A percentile compares a stretch with the other conserved stretches of the same genome.
These are phyloP conservation scores for Emydoidea blandingii DNA, from an alignment of 2,797 vertebrate genomes.

Conservation along the genomic window DNA sequence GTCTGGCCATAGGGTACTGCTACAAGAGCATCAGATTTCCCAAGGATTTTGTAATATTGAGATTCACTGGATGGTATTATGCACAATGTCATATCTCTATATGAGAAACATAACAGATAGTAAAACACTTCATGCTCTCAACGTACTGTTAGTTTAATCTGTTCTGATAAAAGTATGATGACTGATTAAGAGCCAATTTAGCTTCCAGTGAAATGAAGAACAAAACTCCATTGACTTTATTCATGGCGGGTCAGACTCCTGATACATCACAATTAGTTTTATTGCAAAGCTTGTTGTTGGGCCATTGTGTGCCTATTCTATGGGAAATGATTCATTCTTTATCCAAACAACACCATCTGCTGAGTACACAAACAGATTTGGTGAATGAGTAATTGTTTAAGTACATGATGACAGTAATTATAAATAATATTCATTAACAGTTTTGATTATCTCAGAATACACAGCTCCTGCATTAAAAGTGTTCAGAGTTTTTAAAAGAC, in stretches of 20 bases:
- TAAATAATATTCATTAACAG: slow-evolving; percentile 11
- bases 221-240: not conserved
- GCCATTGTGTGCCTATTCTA: not conserved
- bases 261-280: not conserved
- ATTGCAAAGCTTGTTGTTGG: not conserved
- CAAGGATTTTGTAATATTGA: slow-evolving; percentile 47
- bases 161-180: slow-evolving; percentile 18
- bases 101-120: slow-evolving; percentile 1
- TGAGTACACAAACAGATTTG: slow-evolving; percentile 12
- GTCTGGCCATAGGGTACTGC: not conserved
- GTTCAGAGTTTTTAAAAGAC: slow-evolving; percentile 4
- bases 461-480: not conserved
- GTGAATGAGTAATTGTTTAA: slow-evolving; percentile 33
- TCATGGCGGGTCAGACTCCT: not conserved
- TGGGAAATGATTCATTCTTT: slow-evolving; percentile 11
- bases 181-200: not conserved
- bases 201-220: not conserved
- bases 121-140: not conserved
- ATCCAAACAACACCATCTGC: not conserved
- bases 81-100: slow-evolving; percentile 15
- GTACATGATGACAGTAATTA: not conserved
- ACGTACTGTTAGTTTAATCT: slow-evolving; percentile 1
- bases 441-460: slow-evolving; percentile 25
- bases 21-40: slow-evolving; percentile 61
- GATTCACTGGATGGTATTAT: slow-evolving; percentile 23